Evolutionary conservation across 2,797 vertebrate genomes (phyloP), one percentile per base, ranked within the genome.

Genomic region (Poeciliopsis paucimaculata): DNA sequence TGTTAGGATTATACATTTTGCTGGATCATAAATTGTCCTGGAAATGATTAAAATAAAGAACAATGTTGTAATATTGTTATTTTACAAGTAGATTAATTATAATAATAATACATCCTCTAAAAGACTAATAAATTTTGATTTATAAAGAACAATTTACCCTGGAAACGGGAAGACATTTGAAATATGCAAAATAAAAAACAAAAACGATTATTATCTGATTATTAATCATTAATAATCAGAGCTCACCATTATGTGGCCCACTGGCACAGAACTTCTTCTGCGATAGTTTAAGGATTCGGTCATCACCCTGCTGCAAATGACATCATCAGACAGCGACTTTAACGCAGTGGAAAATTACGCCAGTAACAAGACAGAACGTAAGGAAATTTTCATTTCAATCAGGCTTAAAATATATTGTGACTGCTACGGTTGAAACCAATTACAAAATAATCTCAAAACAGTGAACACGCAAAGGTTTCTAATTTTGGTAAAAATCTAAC

Each of bases 241-340:
- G 77, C 92, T 89, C 78, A 96, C 96, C 96, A 53, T 89, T 88
- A 80, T 95, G 97, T 28, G 97, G 97, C 91, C 98, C 98, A 83
- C 98, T 98, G 90, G 98, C 98, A 95, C 97, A 99, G 94, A 99
- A 99, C 88, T 99, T 99, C 94, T 96, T 99, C 94, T 99, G 98
- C 84, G 96, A 97, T 78, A 99, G 91, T 94, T 96, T 98, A 80
- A 99, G 91, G 82, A 98, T 88, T 79, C 95, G 95, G 89, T 97
- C 96, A 1, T 97, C 97, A 77, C 97, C 98, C 95, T 97, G 95
- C 98, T 99, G 76, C 55, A 93, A 84, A 89, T 49, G 2, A 73
- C 41, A 83, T 49, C 18, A 73, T 16, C 31, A 26, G 5, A 75
- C 26, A 41, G 66, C 34, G 23, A 41, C 64, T n/a, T 49, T 16